These are phyloP conservation scores for Ceuthmochares aereus DNA, from an alignment of 2,113 vertebrate genomes.

Conservation along the genomic window DNA sequence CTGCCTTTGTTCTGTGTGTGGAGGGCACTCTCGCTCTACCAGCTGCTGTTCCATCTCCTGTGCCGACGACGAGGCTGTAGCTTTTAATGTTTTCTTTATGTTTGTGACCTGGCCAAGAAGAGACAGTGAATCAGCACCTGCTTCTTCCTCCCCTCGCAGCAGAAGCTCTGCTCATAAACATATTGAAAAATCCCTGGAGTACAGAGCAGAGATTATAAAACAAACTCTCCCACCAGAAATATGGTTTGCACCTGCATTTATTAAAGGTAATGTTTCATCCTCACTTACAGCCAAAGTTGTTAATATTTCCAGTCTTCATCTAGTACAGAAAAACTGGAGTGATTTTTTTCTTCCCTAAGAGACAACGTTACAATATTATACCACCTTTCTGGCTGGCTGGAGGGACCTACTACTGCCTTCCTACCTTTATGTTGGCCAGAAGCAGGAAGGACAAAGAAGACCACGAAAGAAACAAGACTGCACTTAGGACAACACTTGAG, in stretches of 20 bases:
- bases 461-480: not conserved
- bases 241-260: not conserved
- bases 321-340: not conserved
- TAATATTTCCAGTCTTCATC: not conserved
- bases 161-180: constrained; percentile 16
- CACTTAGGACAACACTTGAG: not conserved
- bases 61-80: constrained; percentile 77
- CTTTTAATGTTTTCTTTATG: constrained; percentile 85
- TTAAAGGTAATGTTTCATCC: not conserved
- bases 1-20: constrained; percentile 81
- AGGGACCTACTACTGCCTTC: not conserved
- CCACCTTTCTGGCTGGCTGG: not conserved
- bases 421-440: not conserved
- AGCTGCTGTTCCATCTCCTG: constrained; percentile 83
- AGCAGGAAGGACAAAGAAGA: not conserved
- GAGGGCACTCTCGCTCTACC: constrained; percentile 79
- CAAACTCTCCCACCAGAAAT: not conserved
- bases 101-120: constrained; percentile 79
- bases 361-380: not conserved
- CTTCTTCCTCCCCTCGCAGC: constrained; percentile 71
- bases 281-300: not conserved
- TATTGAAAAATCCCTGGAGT: not conserved
- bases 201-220: not conserved
- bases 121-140: constrained; percentile 55
- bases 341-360: not conserved